These are phyloP conservation scores for Plusia festucae DNA, from an alignment of 2,888 invertebrate genomes.

Conservation along the genomic window DNA sequence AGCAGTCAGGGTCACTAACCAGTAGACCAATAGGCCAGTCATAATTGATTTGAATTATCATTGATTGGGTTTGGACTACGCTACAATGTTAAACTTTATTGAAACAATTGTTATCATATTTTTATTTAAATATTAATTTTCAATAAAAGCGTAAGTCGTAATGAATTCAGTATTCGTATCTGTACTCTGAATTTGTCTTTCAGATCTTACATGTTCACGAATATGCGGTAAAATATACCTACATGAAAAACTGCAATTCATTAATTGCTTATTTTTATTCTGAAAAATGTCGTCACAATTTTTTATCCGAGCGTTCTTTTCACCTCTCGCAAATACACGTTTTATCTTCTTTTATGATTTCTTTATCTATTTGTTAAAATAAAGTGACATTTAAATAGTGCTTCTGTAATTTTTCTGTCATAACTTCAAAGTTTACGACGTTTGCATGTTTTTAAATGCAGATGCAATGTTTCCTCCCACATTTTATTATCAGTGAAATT, in stretches of 20 bases:
- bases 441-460: slow-evolving; percentile 10
- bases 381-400: slow-evolving; percentile 16
- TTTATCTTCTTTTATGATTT: background rate
- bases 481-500: slow-evolving; percentile 10
- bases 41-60: too few species aligned
- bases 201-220: background rate
- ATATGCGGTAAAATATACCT: background rate
- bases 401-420: slow-evolving; percentile 26
- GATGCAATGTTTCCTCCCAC: slow-evolving; percentile 14
- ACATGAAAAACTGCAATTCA: slow-evolving; percentile 25
- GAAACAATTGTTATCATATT: too few species aligned
- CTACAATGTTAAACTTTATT: too few species aligned
- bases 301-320: background rate
- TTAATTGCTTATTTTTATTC: background rate
- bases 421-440: slow-evolving; percentile 17
- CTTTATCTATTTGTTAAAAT: slow-evolving; percentile 41
- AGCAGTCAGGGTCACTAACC: too few species aligned
- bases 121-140: too few species aligned
- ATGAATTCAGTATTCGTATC: too few species aligned
- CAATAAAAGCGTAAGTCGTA: too few species aligned
- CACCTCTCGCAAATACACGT: background rate
- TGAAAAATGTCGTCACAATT: background rate
- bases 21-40: too few species aligned
- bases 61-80: too few species aligned
- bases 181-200: too few species aligned